Evolutionary conservation across 2,797 vertebrate species (phyloP).

Genomic region (Oceanodroma leucorhoa): DNA sequence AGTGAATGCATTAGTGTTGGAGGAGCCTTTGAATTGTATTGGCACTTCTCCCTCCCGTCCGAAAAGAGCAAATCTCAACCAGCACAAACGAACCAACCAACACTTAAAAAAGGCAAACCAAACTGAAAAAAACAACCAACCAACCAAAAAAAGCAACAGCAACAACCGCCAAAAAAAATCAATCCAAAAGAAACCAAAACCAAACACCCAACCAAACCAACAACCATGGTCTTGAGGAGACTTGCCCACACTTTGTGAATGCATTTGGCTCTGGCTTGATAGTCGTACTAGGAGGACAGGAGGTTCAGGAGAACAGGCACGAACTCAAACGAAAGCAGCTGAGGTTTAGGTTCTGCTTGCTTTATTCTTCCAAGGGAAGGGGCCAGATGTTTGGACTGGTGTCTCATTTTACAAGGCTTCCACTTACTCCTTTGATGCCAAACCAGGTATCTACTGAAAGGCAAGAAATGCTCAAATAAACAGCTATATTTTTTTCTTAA

Average conservation of each 20-base stretch:
- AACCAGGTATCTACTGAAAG: slow-evolving; percentile 10
- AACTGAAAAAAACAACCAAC: background rate
- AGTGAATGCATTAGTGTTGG: slow-evolving; percentile 70
- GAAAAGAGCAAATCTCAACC: slow-evolving; percentile 68
- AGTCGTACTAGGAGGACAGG: slow-evolving; percentile 2
- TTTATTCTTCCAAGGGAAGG: slow-evolving; percentile 36
- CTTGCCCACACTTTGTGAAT: slow-evolving; percentile 72
- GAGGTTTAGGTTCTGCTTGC: slow-evolving; percentile 31
- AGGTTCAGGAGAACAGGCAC: slow-evolving; percentile 21
- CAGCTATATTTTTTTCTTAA: background rate
- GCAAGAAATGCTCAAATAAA: background rate
- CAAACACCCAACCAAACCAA: slow-evolving; percentile 33
- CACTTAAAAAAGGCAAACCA: slow-evolving; percentile 26
- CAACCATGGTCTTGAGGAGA: slow-evolving; percentile 61
- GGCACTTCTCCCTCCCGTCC: slow-evolving; percentile 64
- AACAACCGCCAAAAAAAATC: background rate
- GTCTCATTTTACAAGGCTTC: slow-evolving; percentile 24
- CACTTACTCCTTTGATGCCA: slow-evolving; percentile 10
- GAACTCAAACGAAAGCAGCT: background rate
- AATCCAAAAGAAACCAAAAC: slow-evolving; percentile 53
- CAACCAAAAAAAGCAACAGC: background rate
- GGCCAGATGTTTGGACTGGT: background rate
- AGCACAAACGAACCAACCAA: slow-evolving; percentile 30
- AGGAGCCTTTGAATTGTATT: slow-evolving; percentile 65
- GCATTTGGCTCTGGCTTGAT: slow-evolving; percentile 77